phyloP scores from a whole-genome alignment of 1,140 invertebrate genomes.

The Ips nitidus region DNA sequence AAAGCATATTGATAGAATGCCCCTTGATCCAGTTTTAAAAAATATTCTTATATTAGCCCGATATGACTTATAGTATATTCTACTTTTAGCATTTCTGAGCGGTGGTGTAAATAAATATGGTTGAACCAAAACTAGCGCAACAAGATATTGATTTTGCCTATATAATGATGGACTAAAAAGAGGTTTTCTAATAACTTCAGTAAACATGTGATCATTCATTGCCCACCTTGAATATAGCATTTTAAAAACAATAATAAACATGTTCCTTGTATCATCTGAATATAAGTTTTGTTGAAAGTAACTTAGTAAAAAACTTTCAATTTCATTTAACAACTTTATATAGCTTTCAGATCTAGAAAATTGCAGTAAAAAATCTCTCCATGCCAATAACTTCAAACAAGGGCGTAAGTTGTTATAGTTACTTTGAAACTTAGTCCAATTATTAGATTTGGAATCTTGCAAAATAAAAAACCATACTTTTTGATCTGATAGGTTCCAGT shows the following conservation, averaged over 20 bases:
- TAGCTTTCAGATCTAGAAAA: too few species aligned
- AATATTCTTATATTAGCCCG: too few species aligned
- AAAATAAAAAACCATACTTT: not conserved
- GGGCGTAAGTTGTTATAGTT: not conserved
- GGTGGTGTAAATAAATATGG: not conserved
- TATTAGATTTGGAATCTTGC: not conserved
- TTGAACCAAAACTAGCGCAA: not conserved
- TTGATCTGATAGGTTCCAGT: too few species aligned
- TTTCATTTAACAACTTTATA: too few species aligned
- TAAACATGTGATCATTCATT: not conserved
- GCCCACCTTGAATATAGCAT: not conserved
- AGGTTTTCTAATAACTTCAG: not conserved
- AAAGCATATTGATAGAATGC: too few species aligned
- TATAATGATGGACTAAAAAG: not conserved
- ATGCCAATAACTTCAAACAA: not conserved
- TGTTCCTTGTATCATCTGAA: too few species aligned
- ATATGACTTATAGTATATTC: too few species aligned
- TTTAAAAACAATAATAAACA: too few species aligned
- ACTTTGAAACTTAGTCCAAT: not conserved
- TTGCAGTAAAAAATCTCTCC: not conserved
- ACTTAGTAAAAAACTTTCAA: too few species aligned
- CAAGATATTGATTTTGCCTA: slow-evolving; percentile 8
- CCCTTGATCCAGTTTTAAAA: too few species aligned
- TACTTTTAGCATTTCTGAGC: too few species aligned
- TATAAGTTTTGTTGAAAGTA: too few species aligned